phyloP scores from a whole-genome alignment of 2,113 vertebrate species.

The Progne subis region DNA sequence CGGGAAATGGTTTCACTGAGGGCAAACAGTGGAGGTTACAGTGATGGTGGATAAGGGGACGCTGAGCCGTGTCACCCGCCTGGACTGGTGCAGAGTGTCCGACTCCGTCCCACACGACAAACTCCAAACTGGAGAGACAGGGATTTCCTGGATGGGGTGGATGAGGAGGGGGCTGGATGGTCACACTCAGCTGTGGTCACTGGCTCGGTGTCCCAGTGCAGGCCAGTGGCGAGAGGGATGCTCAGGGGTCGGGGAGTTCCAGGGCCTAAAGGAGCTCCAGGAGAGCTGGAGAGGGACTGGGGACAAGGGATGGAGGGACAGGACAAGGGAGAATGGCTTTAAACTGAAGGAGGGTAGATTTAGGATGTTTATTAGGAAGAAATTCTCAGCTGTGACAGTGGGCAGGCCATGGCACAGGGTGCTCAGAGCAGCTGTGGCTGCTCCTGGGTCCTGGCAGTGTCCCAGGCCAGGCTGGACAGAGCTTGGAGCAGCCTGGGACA shows the following conservation, averaged over 20 bases:
- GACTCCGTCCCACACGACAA: rapidly evolving
- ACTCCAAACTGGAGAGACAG: background rate
- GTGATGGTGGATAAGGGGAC: background rate
- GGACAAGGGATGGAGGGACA: background rate
- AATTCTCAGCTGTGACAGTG: background rate
- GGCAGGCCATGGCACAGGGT: background rate
- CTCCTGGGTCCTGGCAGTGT: background rate
- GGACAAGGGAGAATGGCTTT: background rate
- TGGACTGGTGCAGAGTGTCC: background rate
- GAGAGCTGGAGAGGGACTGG: background rate
- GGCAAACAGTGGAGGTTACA: rapidly evolving
- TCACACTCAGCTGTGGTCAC: background rate
- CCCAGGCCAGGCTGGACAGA: background rate
- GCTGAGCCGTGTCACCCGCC: rapidly evolving
- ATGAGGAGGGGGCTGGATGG: background rate
- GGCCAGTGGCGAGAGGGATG: background rate
- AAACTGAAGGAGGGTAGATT: no score
- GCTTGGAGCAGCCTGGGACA: background rate
- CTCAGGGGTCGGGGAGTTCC: background rate
- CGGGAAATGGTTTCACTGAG: background rate
- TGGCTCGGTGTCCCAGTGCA: background rate
- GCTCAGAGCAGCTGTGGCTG: background rate
- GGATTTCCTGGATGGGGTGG: rapidly evolving
- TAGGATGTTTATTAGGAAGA: background rate
- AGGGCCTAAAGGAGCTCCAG: background rate